Evolutionary conservation across 2,888 invertebrate genomes (phyloP).

Genomic region (Operophtera brumata): DNA sequence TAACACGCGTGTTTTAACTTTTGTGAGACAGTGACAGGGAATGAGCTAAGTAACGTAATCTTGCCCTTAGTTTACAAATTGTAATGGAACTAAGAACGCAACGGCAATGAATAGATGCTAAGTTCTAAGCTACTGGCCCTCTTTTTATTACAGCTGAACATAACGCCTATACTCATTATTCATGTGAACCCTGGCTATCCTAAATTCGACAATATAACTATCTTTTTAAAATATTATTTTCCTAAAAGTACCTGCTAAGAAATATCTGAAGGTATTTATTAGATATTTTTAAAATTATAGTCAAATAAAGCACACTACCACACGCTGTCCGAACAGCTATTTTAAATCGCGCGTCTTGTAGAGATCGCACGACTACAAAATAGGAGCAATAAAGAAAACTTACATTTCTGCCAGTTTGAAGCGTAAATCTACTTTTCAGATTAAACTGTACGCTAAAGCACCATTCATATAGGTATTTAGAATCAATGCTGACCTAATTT

Average conservation of each 20-base stretch:
- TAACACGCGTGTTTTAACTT: no score
- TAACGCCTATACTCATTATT: background rate
- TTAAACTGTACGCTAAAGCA: slow-evolving; percentile 9
- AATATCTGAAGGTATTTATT: background rate
- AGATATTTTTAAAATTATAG: background rate
- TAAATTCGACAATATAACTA: slow-evolving; percentile 29
- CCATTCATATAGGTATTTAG: slow-evolving; percentile 10
- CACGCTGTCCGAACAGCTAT: no score
- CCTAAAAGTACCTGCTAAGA: background rate
- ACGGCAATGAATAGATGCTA: background rate
- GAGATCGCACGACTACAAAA: background rate
- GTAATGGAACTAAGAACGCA: slow-evolving; percentile 1
- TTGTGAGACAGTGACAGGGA: no score
- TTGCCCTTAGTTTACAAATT: no score
- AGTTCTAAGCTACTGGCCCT: slow-evolving; percentile 10
- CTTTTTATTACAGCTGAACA: background rate
- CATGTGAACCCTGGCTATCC: slow-evolving; percentile 31
- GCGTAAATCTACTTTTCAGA: background rate
- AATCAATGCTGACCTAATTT: background rate
- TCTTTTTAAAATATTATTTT: background rate
- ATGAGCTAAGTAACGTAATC: no score
- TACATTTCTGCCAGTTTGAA: background rate
- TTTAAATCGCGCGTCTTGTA: background rate
- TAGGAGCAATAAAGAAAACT: background rate
- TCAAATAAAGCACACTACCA: background rate